phyloP scores from a whole-genome alignment of 2,797 vertebrate species.

The Takifugu rubripes region DNA sequence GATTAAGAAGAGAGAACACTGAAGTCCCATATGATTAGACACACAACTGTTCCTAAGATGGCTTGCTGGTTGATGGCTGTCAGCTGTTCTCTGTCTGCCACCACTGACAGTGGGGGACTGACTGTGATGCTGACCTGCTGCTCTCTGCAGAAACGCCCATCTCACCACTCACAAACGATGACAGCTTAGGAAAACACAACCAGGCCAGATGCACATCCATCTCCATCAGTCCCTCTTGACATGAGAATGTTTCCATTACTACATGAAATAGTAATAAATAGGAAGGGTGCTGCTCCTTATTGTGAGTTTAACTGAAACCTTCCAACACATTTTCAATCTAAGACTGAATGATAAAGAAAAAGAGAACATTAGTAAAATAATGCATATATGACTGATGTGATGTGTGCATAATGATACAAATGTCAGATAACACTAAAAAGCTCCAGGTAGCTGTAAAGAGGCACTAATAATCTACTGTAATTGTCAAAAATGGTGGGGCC shows the following conservation, averaged over 20 bases:
- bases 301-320: slow-evolving; percentile 9
- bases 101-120: slow-evolving; percentile 50
- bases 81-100: slow-evolving; percentile 53
- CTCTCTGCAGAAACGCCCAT: slow-evolving; percentile 24
- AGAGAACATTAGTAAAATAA: background rate
- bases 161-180: slow-evolving; percentile 18
- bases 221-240: slow-evolving; percentile 12
- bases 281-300: background rate
- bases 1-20: slow-evolving; percentile 3
- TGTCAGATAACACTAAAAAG: slow-evolving; percentile 21
- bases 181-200: slow-evolving; percentile 31
- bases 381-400: slow-evolving; percentile 6
- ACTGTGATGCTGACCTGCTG: slow-evolving; percentile 56
- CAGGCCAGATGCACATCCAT: slow-evolving; percentile 35
- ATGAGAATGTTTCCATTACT: background rate
- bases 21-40: slow-evolving; percentile 31
- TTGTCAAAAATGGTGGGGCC: slow-evolving; percentile 26
- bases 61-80: slow-evolving; percentile 28
- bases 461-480: slow-evolving; percentile 17
- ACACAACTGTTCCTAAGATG: slow-evolving; percentile 16
- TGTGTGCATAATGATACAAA: slow-evolving; percentile 17
- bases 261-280: too few relatives aligned
- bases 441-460: slow-evolving; percentile 7
- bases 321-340: too few relatives aligned
- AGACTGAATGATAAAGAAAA: too few relatives aligned